Percentiles rank a stretch among this genome's conserved stretches.
Conservation (phyloP, 1,140 invertebrate genomes). For the Diachasma alloeum region DNA sequence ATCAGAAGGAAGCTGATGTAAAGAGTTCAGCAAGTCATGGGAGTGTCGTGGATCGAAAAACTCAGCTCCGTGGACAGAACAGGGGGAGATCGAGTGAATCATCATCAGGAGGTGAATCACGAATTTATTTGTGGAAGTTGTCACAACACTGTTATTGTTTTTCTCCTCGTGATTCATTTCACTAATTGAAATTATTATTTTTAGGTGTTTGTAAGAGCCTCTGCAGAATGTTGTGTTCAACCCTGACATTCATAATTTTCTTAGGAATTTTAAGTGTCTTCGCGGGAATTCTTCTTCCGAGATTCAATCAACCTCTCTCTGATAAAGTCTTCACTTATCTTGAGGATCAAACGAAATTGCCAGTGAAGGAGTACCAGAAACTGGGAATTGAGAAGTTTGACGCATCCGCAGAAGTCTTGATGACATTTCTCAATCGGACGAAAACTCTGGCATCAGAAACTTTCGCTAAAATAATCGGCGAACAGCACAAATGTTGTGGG, state of each 20-base stretch:
- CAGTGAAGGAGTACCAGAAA: conserved; percentile 45
- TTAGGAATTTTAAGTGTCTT: conserved; percentile 30
- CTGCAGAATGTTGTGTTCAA: conserved; percentile 31
- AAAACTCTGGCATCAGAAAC: conserved; percentile 32
- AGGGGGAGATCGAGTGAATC: neutral
- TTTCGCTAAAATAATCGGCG: conserved; percentile 37
- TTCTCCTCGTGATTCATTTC: neutral
- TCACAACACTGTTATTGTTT: neutral
- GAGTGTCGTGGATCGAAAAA: neutral
- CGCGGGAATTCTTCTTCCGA: conserved; percentile 38
- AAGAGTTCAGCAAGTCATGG: neutral
- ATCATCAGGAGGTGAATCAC: neutral
- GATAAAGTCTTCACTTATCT: conserved; percentile 42
- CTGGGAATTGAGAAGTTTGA: conserved; percentile 33
- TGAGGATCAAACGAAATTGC: conserved; percentile 42
- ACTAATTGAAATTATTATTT: neutral
- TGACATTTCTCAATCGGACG: conserved; percentile 29
- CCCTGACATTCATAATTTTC: conserved; percentile 35
- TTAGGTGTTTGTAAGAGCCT: conserved; percentile 23
- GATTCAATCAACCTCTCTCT: conserved; percentile 36
- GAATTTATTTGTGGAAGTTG: neutral
- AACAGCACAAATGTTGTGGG: neutral
- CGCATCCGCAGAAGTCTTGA: conserved; percentile 20
- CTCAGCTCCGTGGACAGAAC: neutral
- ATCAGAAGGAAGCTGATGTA: neutral